These are phyloP conservation scores for Dermatophagoides farinae DNA, from an alignment of 1,140 invertebrate species.

Conservation along the genomic window DNA sequence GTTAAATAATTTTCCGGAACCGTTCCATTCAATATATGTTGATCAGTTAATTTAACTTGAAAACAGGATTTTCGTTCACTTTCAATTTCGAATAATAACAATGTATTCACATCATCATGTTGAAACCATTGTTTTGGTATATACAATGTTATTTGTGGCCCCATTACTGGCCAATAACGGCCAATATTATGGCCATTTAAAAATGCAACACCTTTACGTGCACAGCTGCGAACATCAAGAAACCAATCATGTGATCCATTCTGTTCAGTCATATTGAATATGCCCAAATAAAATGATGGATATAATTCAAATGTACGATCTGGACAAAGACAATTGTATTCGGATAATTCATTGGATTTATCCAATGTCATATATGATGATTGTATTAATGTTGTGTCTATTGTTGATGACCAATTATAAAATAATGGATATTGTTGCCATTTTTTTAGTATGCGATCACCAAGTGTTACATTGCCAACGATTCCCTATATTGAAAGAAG, in stretches of 20 bases:
- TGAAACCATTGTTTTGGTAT: slow-evolving; percentile 24
- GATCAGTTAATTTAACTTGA: not conserved
- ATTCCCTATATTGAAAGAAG: slow-evolving; percentile 24
- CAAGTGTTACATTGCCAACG: slow-evolving; percentile 29
- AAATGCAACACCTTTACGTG: slow-evolving; percentile 22
- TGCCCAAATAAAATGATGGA: not conserved
- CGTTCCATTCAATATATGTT: slow-evolving; percentile 1
- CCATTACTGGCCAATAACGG: slow-evolving; percentile 33
- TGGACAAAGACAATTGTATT: not conserved
- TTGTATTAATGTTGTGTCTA: too few species aligned
- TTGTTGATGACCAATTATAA: not conserved
- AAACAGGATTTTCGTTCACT: not conserved
- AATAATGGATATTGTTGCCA: slow-evolving; percentile 21
- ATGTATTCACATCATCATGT: not conserved
- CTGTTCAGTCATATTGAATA: not conserved
- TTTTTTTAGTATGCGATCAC: slow-evolving; percentile 21
- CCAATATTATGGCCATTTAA: slow-evolving; percentile 43
- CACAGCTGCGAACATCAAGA: not conserved
- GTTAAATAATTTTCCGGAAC: not conserved
- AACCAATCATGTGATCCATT: not conserved
- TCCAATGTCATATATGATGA: too few species aligned
- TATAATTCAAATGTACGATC: not conserved
- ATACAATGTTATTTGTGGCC: slow-evolving; percentile 37
- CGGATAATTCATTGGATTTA: not conserved
- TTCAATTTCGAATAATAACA: slow-evolving; percentile 11